phyloP scores from a whole-genome alignment of 92 coral and sea anemone genomes.

The Hydrozoanthus gracilis region DNA sequence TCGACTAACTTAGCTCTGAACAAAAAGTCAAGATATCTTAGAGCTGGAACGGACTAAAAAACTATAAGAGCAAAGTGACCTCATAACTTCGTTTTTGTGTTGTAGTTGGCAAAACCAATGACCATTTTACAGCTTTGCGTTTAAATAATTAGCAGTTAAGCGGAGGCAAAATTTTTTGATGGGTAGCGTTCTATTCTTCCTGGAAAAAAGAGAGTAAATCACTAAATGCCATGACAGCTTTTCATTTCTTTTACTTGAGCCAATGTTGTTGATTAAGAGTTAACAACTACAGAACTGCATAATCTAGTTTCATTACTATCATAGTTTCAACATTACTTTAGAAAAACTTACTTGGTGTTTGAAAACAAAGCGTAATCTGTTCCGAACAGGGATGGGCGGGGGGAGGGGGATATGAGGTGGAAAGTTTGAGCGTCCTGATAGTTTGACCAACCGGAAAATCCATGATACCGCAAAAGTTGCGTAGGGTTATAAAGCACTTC shows the following conservation, averaged over 20 bases:
- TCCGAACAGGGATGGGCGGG: conserved; percentile 16
- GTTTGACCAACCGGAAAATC: not conserved
- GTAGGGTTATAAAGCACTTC: not conserved
- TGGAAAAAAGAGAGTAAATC: not conserved
- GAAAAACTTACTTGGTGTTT: conserved; percentile 13
- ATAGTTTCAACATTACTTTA: conserved; percentile 12
- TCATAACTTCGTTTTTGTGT: conserved; percentile 18
- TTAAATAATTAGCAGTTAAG: conserved; percentile 18
- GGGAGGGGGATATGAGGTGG: not conserved
- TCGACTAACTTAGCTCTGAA: conserved; percentile 22
- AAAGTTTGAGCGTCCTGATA: not conserved
- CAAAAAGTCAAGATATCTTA: conserved; percentile 19
- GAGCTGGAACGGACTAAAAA: conserved; percentile 20
- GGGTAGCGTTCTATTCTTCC: conserved; percentile 17
- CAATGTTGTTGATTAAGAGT: conserved; percentile 17
- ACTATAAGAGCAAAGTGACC: conserved; percentile 20
- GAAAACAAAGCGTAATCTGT: conserved; percentile 30
- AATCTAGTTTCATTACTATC: conserved; percentile 24
- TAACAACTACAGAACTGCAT: not conserved
- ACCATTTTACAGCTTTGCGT: conserved; percentile 26
- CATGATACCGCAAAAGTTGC: not conserved
- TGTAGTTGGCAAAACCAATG: conserved; percentile 30
- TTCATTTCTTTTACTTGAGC: conserved; percentile 20
- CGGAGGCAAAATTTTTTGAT: conserved; percentile 11
- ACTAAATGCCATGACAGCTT: conserved; percentile 18